Conservation (phyloP, 2,113 vertebrate species). For the Leucopsar rothschildi region DNA sequence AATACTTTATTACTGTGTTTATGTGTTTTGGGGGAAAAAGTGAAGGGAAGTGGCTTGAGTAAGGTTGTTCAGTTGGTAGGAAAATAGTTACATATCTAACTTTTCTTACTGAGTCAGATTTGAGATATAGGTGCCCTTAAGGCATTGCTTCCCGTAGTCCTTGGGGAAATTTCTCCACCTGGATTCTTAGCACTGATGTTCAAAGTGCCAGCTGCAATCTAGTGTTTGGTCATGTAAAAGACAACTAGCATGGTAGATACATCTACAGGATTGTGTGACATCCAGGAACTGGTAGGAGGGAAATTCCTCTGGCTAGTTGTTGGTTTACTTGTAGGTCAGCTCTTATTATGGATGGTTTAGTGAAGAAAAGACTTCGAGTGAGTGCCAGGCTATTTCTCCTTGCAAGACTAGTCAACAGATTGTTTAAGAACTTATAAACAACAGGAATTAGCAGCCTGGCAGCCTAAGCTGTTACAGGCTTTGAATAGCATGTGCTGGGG, state of each 20-base stretch:
- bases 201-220: background rate
- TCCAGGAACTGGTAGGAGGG: background rate
- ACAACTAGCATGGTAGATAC: background rate
- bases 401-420: background rate
- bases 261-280: background rate
- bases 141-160: background rate
- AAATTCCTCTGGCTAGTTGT: background rate
- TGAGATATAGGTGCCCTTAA: background rate
- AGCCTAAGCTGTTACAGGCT: background rate
- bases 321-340: background rate
- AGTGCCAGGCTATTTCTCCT: background rate
- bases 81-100: background rate
- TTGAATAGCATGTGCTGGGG: background rate
- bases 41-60: background rate
- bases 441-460: background rate
- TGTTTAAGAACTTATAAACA: background rate
- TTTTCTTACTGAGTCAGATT: background rate
- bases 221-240: background rate
- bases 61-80: background rate
- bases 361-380: background rate
- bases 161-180: background rate
- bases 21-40: background rate
- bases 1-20: background rate
- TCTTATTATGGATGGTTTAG: background rate
- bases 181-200: background rate